These are phyloP conservation scores for Monomorium pharaonis DNA, from an alignment of 1,140 invertebrate genomes.

Conservation along the genomic window DNA sequence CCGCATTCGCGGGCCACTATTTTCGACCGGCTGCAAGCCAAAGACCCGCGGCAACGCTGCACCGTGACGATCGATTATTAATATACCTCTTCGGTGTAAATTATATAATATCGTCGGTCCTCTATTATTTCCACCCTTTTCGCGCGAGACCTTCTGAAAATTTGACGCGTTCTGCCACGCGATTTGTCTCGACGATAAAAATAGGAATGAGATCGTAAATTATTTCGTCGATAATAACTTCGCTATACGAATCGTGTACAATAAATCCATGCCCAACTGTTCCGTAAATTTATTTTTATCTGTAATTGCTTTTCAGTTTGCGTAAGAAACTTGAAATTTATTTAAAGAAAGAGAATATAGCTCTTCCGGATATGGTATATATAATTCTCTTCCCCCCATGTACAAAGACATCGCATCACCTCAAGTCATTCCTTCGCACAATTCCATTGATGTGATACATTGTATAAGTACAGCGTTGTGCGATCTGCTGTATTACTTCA, in stretches of 20 bases:
- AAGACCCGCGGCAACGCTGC: background rate
- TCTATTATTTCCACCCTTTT: background rate
- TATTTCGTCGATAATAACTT: background rate
- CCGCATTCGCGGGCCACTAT: background rate
- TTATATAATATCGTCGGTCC: background rate
- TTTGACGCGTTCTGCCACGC: background rate
- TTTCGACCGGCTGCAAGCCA: background rate
- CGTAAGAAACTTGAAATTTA: background rate
- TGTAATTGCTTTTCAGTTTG: background rate
- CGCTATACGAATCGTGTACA: background rate
- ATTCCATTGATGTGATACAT: background rate
- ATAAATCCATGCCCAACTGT: background rate
- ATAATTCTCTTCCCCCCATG: no score
- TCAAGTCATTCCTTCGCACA: background rate
- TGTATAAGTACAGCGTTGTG: background rate
- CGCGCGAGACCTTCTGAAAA: background rate
- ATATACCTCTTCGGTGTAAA: slow-evolving; percentile 31
- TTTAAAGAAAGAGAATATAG: background rate
- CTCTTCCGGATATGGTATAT: background rate
- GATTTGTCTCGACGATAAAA: background rate
- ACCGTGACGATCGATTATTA: slow-evolving; percentile 11
- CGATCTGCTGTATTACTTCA: slow-evolving; percentile 27
- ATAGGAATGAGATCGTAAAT: background rate
- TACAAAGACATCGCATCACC: background rate
- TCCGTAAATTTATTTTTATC: background rate